Conservation (phyloP, 2,888 invertebrate genomes). For the Caenorhabditis drosophilae region DNA sequence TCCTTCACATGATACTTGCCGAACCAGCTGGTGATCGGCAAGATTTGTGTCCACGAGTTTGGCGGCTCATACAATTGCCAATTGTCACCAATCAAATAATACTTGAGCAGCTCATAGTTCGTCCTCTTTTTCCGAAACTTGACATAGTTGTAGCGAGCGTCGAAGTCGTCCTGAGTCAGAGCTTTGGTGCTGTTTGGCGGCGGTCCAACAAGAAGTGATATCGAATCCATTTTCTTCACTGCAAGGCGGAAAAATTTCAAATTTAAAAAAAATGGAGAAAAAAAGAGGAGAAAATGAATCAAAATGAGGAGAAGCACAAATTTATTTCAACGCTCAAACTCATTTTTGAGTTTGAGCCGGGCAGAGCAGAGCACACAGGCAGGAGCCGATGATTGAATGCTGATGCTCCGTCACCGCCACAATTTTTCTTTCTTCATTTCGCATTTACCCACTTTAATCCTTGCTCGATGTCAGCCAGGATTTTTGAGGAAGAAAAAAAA, state of each 20-base stretch:
- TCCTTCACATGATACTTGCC: conserved; percentile 39
- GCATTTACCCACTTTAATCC: too few relatives aligned
- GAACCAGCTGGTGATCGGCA: conserved; percentile 30
- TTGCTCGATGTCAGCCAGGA: too few relatives aligned
- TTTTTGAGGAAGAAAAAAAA: too few relatives aligned
- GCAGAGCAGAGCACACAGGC: too few relatives aligned
- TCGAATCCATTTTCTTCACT: conserved; percentile 36
- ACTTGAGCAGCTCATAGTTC: conserved; percentile 24
- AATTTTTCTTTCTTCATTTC: too few relatives aligned
- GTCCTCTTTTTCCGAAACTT: conserved; percentile 41
- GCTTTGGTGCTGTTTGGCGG: conserved; percentile 32
- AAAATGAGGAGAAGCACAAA: too few relatives aligned
- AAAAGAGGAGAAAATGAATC: neutral
- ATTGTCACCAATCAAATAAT: conserved; percentile 32
- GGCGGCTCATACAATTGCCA: conserved; percentile 30
- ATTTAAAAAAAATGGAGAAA: neutral
- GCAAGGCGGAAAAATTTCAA: conserved; percentile 3
- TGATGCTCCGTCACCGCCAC: too few relatives aligned
- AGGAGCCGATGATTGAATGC: too few relatives aligned
- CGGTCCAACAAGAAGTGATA: conserved; percentile 41
- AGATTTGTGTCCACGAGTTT: conserved; percentile 30
- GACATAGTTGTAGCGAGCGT: conserved; percentile 38
- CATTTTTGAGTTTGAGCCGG: too few relatives aligned
- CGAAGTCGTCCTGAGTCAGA: conserved; percentile 46
- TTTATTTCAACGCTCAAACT: too few relatives aligned